These are phyloP conservation scores for Tenualosa ilisha DNA, from an alignment of 2,797 vertebrate genomes.

Conservation along the genomic window DNA sequence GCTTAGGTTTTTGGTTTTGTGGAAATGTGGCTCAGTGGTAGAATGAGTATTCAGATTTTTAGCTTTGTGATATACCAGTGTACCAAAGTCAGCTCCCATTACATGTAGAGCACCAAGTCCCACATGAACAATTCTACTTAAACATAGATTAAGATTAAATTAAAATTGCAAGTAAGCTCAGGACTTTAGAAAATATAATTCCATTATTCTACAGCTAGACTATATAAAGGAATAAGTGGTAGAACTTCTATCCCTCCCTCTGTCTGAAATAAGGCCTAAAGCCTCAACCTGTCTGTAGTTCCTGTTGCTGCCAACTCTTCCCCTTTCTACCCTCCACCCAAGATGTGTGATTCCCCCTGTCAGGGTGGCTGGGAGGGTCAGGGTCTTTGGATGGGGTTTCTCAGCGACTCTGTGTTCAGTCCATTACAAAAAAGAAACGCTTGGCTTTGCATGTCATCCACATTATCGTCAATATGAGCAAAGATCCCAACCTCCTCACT, in stretches of 20 bases:
- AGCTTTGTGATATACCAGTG: too few relatives aligned
- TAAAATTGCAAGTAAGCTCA: too few relatives aligned
- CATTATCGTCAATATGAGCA: neutral
- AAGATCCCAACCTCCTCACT: neutral
- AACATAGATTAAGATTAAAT: too few relatives aligned
- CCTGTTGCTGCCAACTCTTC: neutral
- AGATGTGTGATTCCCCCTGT: neutral
- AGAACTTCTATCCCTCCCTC: neutral
- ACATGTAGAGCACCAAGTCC: too few relatives aligned
- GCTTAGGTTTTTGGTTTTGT: too few relatives aligned
- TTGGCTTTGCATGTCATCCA: neutral
- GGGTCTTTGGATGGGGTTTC: neutral
- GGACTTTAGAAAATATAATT: too few relatives aligned
- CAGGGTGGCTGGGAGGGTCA: neutral
- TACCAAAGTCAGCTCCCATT: too few relatives aligned
- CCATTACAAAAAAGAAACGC: neutral
- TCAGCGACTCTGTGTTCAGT: neutral
- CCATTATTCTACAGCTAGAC: neutral
- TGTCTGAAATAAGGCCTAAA: neutral
- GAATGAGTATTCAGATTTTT: too few relatives aligned
- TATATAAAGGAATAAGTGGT: neutral
- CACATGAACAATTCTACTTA: too few relatives aligned
- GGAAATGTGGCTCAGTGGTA: too few relatives aligned
- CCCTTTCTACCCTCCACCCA: neutral
- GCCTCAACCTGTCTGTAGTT: neutral